Evolutionary conservation across 1,140 invertebrate species (phyloP), one percentile per base, ranked within the genome.

Genomic region (Dreissena rostriformis): DNA sequence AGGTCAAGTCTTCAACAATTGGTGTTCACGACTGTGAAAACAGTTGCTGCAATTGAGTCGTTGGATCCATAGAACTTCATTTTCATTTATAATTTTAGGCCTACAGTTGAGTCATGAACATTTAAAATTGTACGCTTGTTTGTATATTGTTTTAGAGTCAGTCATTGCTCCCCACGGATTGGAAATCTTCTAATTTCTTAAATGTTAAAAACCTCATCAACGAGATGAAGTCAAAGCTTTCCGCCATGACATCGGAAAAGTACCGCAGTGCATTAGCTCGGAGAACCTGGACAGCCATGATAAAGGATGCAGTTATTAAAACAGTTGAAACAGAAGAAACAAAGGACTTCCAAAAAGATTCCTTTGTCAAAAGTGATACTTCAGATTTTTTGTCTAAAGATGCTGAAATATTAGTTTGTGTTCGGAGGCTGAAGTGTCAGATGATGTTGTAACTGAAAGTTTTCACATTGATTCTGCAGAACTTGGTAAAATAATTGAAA

Each of bases 141-240:
- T 26, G 24, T 19, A n/a, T 74, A 28, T 52, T 80, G 11, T 82
- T 24, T 63, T n/a, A 82, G 80, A 74, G 71, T 12, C 15, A 74
- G 28, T 82, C 80, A 29, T 82, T 82, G 39, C 51, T 82, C 12
- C 80, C 80, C n/a, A 75, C 66, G 28, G 80, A 82, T 24, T 82
- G 80, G 80, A 82, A 82, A 65, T 63, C 71, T 19, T 12, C 63
- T 5, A 67, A 19, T n/a, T 52, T 57, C 15, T 61, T 68, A 12
- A 66, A 82, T 73, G 72, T 82, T 55, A 82, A 82, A 66, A 82
- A 82, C 39, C 61, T 82, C 7, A 82, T 82, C 28, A 82, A 75
- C 22, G 80, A 82, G 51, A 82, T 75, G 80, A 82, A 82, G 55
- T 73, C 70, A n/a, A 29, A 71, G 0, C 72, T 82, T 11, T 71